A percentile compares a stretch with the other conserved stretches of the same genome.
These are phyloP conservation scores for Morpho helenor DNA, from an alignment of 2,888 invertebrate genomes.

Conservation along the genomic window DNA sequence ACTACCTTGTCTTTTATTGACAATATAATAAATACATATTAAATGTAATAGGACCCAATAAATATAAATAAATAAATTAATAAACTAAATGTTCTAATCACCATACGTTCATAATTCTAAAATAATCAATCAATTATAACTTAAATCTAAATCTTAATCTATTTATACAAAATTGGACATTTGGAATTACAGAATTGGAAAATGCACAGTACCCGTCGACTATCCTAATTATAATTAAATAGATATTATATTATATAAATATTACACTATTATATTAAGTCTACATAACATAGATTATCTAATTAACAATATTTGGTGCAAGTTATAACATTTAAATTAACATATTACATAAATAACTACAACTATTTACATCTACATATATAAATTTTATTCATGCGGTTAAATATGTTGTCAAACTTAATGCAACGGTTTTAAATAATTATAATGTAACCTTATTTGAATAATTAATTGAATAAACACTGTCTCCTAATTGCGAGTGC, in stretches of 20 bases:
- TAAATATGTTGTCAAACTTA: conserved; percentile 33
- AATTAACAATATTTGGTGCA: conserved; percentile 25
- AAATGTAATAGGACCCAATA: conserved; percentile 30
- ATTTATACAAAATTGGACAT: conserved; percentile 74
- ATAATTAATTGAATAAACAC: conserved; percentile 35
- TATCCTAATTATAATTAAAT: conserved; percentile 54
- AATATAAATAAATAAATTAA: conserved; percentile 33
- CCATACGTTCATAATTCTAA: not conserved
- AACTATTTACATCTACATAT: conserved; percentile 30
- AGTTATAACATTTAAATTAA: conserved; percentile 14
- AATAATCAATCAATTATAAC: conserved; percentile 1
- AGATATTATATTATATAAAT: conserved; percentile 29
- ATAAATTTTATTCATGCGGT: conserved; percentile 25
- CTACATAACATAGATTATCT: conserved; percentile 7
- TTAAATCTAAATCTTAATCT: conserved; percentile 32
- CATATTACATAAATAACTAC: conserved; percentile 6
- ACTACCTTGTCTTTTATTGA: conserved; percentile 53
- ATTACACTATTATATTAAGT: conserved; percentile 8
- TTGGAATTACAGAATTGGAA: conserved; percentile 41
- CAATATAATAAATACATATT: conserved; percentile 35
- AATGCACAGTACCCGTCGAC: conserved; percentile 78
- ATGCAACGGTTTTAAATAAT: conserved; percentile 27
- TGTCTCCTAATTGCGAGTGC: conserved; percentile 40
- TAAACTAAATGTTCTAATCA: conserved; percentile 38
- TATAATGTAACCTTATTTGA: conserved; percentile 38